Evolutionary conservation across 1,140 invertebrate species (phyloP), one percentile per base, ranked within the genome.

Genomic region (Meloidogyne exigua): DNA sequence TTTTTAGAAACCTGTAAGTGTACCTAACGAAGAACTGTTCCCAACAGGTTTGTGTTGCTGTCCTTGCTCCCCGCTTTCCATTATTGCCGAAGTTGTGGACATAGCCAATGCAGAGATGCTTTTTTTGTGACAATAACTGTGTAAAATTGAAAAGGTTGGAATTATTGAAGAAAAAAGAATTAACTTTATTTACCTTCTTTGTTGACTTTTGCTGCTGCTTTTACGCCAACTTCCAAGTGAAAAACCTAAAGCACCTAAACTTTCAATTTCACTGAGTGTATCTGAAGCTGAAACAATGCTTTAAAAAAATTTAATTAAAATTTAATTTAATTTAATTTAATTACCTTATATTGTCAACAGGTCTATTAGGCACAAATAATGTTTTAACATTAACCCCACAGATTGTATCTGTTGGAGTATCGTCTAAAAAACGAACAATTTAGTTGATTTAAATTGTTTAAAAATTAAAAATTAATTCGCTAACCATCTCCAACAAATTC

Each of bases 271-370:
- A 32, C 78, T 83, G 13, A 73, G 42, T 1, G 86, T 84, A 71
- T 85, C 84, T 4, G 85, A 87, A 15, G 81, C 77, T 0, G 84
- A 87, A 0, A 86, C 75, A 13, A 86, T 81, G 68, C 84, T 85
- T 28, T 3, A 32, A 3, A 75, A 87, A 79, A 62, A 42, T 21
- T 26, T 11, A 36, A 9, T 5, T 80, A 75, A 18, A 15, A 49
- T n/a, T 26, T 32, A 21, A 75, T 5, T 73, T 28, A 69, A 13
- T 21, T 76, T 26, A 76, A 15, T 1, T 76, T 23, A 77, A 26
- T 32, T 74, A 36, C 81, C 81, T 83, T 25, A 84, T 84, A 25
- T 86, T 84, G 63, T 84, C 83, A 39, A 62, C 21, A 57, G 81
- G 75, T 72, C 79, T 64, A 49, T 32, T 83, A 2, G 83, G 83